Conservation (phyloP, 2,888 invertebrate species). For the Timandra comae region DNA sequence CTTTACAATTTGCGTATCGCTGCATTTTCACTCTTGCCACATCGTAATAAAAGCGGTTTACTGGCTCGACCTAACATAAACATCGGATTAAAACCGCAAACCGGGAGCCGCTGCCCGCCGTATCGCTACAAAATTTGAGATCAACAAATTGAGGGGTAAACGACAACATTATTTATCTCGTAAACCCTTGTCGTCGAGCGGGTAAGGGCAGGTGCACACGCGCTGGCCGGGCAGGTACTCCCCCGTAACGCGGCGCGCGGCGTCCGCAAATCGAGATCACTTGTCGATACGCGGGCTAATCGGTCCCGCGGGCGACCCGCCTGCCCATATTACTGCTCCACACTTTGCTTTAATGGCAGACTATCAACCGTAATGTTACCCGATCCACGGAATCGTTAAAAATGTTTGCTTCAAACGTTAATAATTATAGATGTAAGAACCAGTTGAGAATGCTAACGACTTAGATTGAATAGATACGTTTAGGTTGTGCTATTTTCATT, state of each 20-base stretch:
- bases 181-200: conserved; percentile 32
- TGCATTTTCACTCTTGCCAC: conserved; percentile 19
- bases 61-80: conserved; percentile 15
- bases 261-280: conserved; percentile 12
- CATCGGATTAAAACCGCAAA: conserved; percentile 18
- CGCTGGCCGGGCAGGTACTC: neutral
- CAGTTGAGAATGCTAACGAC: too few species aligned
- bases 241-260: conserved; percentile 16
- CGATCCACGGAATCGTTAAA: conserved; percentile 22
- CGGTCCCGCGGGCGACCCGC: conserved; percentile 19
- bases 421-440: too few species aligned
- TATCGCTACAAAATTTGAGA: conserved; percentile 11
- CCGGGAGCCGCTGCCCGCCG: neutral
- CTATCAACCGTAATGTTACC: conserved; percentile 23
- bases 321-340: conserved; percentile 15
- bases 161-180: conserved; percentile 38
- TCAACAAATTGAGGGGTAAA: conserved; percentile 40
- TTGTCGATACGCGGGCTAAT: conserved; percentile 24
- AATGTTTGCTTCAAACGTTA: conserved; percentile 12
- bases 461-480: too few species aligned
- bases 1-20: conserved; percentile 10
- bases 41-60: conserved; percentile 22
- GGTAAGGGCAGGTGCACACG: conserved; percentile 16
- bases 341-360: conserved; percentile 21
- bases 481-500: too few species aligned